Base-by-base conservation (phyloP, 2,797 vertebrate genomes). In the Chaetodon trifasciatus region DNA sequence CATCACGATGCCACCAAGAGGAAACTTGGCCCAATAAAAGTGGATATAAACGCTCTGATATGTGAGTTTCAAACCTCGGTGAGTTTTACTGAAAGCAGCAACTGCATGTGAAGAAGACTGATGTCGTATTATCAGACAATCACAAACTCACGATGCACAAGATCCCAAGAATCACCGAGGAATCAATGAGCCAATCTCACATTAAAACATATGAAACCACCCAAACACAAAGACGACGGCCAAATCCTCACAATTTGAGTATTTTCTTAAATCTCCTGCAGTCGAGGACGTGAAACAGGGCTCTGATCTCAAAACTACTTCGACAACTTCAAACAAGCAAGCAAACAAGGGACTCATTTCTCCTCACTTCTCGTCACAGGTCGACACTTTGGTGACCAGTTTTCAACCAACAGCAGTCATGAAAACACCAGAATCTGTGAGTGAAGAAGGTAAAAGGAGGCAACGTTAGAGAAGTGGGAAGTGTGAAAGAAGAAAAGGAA, bases 401-500 rank as follows among this genome's bases (percentile, higher is more conserved):
- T 13, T 58, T 52, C 5, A 9, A 35, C 10, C 39, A 23, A 16
- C 70, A 61, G 4, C 42, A 44, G 1, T 23, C 50, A 53, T 13
- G 23, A n/a, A 53, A n/a, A 53, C 9, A 23, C n/a, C 4, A 24
- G 7, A n/a, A 12, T 44, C 60, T 50, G 28, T 13, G 13, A 28
- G 42, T 13, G 19, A 46, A 60, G 23, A 49, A 57, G 61, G 39
- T 35, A 5, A 19, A 16, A 58, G n/a, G 39, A 40, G 42, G 40
- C 16, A 4, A 58, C 21, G 42, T 52, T 70, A 21, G n/a, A 68
- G 61, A 77, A 86, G 72, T 40, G 50, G 71, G 83, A 88, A 88
- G 89, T 86, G 82, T 65, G 57, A 86, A 9, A 80, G 57, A 78
- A 79, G 78, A 82, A 49, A 74, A 83, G 62, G 75, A 87, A 88